Percentiles rank a stretch among this genome's conserved stretches.
Conservation (phyloP, 2,797 vertebrate genomes). For the Nannoperca obscura region DNA sequence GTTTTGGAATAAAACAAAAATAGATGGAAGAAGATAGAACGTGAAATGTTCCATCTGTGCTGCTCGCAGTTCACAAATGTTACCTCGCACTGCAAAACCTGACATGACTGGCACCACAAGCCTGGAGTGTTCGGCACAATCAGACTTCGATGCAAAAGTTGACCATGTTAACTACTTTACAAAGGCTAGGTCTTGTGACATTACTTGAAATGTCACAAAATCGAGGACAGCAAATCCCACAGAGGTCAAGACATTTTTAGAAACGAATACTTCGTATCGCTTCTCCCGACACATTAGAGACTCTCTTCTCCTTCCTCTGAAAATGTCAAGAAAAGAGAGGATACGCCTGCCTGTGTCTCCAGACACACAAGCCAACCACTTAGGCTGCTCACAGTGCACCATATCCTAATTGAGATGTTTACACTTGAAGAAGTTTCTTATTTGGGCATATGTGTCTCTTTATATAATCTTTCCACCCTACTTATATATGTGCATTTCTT, state of each 20-base stretch:
- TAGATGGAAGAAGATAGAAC: background rate
- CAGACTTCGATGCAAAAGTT: constrained; percentile 26
- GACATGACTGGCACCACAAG: constrained; percentile 1
- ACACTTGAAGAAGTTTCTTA: background rate
- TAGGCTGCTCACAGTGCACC: background rate
- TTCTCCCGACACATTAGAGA: constrained; percentile 29
- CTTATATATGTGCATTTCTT: background rate
- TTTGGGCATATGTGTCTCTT: background rate
- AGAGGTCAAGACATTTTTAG: constrained; percentile 39
- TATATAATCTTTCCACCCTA: background rate
- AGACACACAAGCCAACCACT: constrained; percentile 3
- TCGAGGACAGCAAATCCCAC: constrained; percentile 30
- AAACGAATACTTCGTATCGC: constrained; percentile 33
- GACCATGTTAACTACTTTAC: constrained; percentile 21
- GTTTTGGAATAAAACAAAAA: background rate
- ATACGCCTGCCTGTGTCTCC: background rate
- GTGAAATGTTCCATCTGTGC: background rate
- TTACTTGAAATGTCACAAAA: constrained; percentile 52
- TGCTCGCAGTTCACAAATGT: background rate
- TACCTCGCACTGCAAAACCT: background rate
- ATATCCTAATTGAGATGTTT: background rate
- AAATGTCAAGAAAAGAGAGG: constrained; percentile 54
- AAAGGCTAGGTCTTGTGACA: constrained; percentile 28
- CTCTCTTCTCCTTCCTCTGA: constrained; percentile 35
- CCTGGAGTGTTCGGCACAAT: background rate